Evolutionary conservation across 2,888 invertebrate genomes (phyloP).

Genomic region (Pterostichus madidus): DNA sequence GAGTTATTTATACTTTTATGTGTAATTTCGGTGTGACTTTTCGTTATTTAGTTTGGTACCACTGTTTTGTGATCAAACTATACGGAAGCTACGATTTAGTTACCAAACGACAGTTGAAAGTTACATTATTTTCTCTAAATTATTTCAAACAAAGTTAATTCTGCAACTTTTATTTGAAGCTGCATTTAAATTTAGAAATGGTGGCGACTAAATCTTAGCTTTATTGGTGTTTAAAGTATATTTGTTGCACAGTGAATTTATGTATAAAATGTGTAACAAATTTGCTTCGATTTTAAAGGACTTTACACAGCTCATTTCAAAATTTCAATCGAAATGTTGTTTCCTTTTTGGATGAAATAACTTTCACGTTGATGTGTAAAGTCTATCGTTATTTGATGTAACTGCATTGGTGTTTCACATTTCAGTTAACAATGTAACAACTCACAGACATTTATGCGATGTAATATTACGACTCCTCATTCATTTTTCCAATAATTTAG

Average conservation of each 20-base stretch:
- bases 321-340: background rate
- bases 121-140: no score
- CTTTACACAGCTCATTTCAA: background rate
- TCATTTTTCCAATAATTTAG: slow-evolving; percentile 40
- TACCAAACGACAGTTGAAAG: background rate
- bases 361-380: background rate
- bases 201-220: background rate
- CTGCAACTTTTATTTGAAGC: no score
- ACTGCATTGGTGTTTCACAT: slow-evolving; percentile 17
- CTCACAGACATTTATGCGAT: slow-evolving; percentile 29
- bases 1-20: slow-evolving; percentile 16
- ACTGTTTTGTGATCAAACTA: slow-evolving; percentile 21
- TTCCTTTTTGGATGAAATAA: background rate
- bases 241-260: no score
- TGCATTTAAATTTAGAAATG: background rate
- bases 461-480: slow-evolving; percentile 3
- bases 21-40: slow-evolving; percentile 39
- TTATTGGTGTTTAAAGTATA: background rate
- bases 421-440: slow-evolving; percentile 25
- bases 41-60: slow-evolving; percentile 29
- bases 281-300: background rate
- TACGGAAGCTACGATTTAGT: slow-evolving; percentile 14
- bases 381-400: background rate
- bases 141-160: no score
- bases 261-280: background rate